These are phyloP conservation scores for Drosophila nigromelanica DNA, from an alignment of 1,140 invertebrate species.

Conservation along the genomic window DNA sequence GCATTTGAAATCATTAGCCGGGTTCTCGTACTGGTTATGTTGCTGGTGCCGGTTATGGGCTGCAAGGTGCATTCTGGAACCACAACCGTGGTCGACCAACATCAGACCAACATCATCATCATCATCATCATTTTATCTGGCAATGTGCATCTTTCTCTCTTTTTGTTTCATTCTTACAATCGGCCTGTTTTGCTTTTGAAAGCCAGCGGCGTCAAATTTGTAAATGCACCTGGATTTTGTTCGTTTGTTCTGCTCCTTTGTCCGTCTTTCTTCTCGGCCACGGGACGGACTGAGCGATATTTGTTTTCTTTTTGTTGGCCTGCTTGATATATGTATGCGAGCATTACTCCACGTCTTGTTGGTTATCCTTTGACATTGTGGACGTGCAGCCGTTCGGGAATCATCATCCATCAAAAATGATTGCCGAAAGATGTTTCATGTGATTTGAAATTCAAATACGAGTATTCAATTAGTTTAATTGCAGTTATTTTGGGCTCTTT, in stretches of 20 bases:
- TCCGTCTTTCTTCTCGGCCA: conserved; percentile 49
- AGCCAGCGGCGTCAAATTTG: conserved; percentile 80
- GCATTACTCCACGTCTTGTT: conserved; percentile 65
- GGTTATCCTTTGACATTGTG: conserved; percentile 74
- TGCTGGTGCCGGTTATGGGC: conserved; percentile 22
- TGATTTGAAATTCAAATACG: conserved; percentile 77
- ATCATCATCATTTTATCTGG: conserved; percentile 73
- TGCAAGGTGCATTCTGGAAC: conserved; percentile 78
- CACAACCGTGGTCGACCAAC: conserved; percentile 71
- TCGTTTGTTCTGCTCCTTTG: conserved; percentile 57
- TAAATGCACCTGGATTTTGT: conserved; percentile 79
- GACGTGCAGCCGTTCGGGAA: conserved; percentile 60
- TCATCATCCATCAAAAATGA: conserved; percentile 82
- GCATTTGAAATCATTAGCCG: conserved; percentile 80
- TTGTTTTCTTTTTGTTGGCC: conserved; percentile 55
- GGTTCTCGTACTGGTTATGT: conserved; percentile 17
- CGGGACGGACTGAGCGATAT: conserved; percentile 51
- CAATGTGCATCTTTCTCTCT: conserved; percentile 71
- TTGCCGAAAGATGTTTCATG: conserved; percentile 78
- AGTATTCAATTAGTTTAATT: conserved; percentile 80
- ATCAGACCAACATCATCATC: conserved; percentile 58
- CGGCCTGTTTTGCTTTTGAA: conserved; percentile 68
- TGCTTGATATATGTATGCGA: conserved; percentile 42
- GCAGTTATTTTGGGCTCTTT: conserved; percentile 40
- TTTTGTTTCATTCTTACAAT: conserved; percentile 60